Conservation (phyloP, 2,113 vertebrate genomes). For the Dasypus novemcinctus region DNA sequence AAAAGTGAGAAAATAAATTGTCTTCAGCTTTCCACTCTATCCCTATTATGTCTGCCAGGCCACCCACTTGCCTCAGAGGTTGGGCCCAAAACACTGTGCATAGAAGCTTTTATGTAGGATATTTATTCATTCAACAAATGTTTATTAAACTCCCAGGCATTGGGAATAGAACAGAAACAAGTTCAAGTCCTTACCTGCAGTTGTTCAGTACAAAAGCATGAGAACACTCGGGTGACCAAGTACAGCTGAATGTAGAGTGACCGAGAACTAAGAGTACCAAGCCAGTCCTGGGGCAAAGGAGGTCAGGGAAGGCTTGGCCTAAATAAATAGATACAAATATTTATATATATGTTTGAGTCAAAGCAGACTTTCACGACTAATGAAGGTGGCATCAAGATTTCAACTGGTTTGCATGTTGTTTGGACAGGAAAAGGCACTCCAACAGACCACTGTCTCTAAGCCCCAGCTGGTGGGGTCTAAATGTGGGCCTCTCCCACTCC, state of each 20-base stretch:
- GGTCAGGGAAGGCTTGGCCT: not conserved
- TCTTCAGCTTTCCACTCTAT: not conserved
- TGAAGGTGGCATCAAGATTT: not conserved
- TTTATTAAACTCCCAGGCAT: not conserved
- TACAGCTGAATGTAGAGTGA: not conserved
- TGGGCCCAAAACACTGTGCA: not conserved
- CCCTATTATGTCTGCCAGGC: not conserved
- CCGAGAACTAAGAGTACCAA: not conserved
- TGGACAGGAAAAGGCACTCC: not conserved
- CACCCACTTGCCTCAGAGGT: not conserved
- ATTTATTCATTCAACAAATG: not conserved
- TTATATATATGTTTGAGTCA: not conserved
- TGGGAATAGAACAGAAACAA: not conserved
- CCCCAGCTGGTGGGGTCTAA: not conserved
- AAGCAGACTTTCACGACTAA: not conserved
- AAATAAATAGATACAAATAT: not conserved
- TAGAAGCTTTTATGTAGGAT: not conserved
- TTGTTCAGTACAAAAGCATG: not conserved
- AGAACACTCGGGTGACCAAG: not conserved
- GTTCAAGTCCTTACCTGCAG: not conserved
- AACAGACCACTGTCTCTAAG: not conserved
- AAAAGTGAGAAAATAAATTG: conserved; percentile 23
- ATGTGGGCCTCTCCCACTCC: not conserved
- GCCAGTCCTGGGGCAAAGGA: not conserved
- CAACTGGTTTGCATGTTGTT: not conserved